phyloP scores from a whole-genome alignment of 2,113 vertebrate genomes.

The Cephalopholis sonnerati region DNA sequence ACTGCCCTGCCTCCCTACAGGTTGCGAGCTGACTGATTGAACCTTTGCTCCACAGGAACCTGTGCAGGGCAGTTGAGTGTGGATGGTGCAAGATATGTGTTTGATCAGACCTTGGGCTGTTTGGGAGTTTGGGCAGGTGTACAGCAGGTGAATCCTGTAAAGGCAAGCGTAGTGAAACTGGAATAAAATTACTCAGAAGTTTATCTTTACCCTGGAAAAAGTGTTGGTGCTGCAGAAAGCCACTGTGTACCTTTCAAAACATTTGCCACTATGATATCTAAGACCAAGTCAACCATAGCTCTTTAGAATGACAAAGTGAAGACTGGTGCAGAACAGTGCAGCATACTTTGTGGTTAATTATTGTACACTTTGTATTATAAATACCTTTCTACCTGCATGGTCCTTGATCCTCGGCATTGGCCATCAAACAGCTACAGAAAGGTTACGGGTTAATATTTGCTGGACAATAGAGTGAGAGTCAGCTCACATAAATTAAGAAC shows the following conservation, averaged over 20 bases:
- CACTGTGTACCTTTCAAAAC: neutral
- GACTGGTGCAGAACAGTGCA: neutral
- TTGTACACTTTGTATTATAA: neutral
- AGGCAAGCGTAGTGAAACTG: neutral
- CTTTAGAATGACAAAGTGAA: neutral
- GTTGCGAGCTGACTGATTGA: neutral
- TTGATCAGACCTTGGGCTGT: slow-evolving; percentile 25
- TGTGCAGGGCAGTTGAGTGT: slow-evolving; percentile 57
- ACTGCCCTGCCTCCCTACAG: neutral
- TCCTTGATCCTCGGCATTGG: neutral
- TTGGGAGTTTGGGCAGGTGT: slow-evolving; percentile 58
- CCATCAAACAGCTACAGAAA: neutral
- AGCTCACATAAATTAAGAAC: neutral
- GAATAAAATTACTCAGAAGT: neutral
- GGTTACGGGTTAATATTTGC: neutral
- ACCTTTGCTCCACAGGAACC: slow-evolving; percentile 55
- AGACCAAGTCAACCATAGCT: neutral
- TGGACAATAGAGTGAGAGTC: neutral
- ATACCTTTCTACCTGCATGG: neutral
- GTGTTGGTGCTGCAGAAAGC: neutral
- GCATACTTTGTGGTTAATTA: neutral
- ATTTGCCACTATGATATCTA: neutral
- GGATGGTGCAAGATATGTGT: slow-evolving; percentile 37
- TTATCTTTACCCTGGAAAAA: neutral
- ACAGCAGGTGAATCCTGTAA: neutral